A percentile compares a stretch with the other conserved stretches of the same genome.
Evolutionary conservation across 2,797 vertebrate genomes (phyloP).

Genomic region (Myiotriccus ornatus): DNA sequence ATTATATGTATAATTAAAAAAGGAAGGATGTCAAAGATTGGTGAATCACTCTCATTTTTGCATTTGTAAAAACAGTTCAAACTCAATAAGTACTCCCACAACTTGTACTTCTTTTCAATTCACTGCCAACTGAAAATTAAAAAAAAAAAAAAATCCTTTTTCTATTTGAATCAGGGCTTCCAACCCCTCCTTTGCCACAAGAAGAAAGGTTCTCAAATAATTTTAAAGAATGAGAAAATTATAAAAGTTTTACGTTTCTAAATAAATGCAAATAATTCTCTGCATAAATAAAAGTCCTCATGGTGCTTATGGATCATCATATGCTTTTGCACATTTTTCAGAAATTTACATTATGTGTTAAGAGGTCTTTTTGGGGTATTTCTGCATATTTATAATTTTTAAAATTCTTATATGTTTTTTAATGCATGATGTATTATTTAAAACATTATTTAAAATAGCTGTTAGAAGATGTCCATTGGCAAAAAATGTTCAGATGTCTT

Average conservation of each 20-base stretch:
- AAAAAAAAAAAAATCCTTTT: background rate
- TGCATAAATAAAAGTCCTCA: background rate
- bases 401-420: background rate
- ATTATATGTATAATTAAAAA: background rate
- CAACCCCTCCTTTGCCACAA: accelerated
- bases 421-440: background rate
- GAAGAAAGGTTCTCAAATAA: background rate
- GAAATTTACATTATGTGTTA: background rate
- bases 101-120: background rate
- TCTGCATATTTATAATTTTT: background rate
- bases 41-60: background rate
- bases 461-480: background rate
- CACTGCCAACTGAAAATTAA: background rate
- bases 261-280: background rate
- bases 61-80: background rate
- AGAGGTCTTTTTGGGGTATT: background rate
- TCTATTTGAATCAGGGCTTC: background rate
- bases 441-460: background rate
- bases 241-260: background rate
- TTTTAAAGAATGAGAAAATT: background rate
- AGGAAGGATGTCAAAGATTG: background rate
- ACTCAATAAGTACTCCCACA: background rate
- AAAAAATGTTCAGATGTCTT: background rate
- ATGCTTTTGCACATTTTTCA: background rate
- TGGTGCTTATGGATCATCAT: background rate